Evolutionary conservation across 1,140 invertebrate species (phyloP).

Genomic region (Drosophila sulfurigaster): DNA sequence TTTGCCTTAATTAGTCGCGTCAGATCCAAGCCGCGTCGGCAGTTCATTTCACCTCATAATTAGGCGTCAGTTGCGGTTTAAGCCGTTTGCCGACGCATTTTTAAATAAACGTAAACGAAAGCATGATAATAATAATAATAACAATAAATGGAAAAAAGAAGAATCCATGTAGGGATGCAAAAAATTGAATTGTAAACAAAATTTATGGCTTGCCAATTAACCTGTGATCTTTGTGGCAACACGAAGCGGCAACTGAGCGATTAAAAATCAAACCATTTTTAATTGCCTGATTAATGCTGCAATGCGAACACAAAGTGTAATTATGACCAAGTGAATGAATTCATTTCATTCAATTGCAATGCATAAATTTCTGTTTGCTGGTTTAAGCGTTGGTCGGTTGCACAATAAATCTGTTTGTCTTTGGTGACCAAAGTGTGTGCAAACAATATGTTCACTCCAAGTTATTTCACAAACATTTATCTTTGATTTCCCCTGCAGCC

Average conservation of each 20-base stretch:
- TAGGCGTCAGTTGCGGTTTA: constrained; percentile 54
- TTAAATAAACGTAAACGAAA: constrained; percentile 20
- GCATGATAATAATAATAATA: constrained; percentile 10
- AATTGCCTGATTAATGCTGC: constrained; percentile 37
- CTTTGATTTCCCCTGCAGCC: constrained; percentile 5
- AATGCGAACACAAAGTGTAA: neutral
- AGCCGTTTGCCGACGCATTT: constrained; percentile 32
- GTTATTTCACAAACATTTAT: constrained; percentile 6
- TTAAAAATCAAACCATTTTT: constrained; percentile 45
- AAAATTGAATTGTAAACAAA: constrained; percentile 25
- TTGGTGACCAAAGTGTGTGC: neutral
- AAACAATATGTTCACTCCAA: neutral
- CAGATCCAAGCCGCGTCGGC: constrained; percentile 42
- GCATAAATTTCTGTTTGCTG: neutral
- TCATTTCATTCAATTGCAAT: constrained; percentile 7
- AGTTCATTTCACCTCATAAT: constrained; percentile 53
- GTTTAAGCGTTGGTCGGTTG: neutral
- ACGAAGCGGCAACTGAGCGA: constrained; percentile 15
- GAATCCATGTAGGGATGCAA: neutral
- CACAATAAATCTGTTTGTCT: neutral
- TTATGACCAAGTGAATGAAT: constrained; percentile 24
- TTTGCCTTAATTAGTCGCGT: constrained; percentile 75
- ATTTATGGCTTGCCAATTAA: constrained; percentile 70
- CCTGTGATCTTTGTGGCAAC: constrained; percentile 48
- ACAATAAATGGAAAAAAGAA: neutral